phyloP scores from a whole-genome alignment of 2,113 vertebrate genomes.

The Ailurus styani region DNA sequence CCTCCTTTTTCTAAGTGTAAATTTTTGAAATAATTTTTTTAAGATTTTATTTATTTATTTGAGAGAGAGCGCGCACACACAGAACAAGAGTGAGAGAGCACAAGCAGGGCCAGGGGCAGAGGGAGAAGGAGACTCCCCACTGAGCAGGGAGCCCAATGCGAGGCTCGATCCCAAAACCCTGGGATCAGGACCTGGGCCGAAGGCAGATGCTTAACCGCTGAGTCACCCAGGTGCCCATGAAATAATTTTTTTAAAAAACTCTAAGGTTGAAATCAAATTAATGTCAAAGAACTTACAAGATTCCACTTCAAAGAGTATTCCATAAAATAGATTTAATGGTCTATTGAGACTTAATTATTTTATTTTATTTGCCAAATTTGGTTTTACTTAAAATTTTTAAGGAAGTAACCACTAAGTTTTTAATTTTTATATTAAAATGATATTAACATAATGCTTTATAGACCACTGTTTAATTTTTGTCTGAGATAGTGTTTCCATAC shows the following conservation, averaged over 20 bases:
- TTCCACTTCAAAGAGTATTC: not conserved
- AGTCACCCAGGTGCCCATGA: not conserved
- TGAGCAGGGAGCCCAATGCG: no score
- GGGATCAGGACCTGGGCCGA: not conserved
- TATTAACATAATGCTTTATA: not conserved
- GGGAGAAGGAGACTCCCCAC: no score
- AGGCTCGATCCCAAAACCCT: not conserved
- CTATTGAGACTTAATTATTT: not conserved
- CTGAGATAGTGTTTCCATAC: not conserved
- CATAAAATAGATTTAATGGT: not conserved
- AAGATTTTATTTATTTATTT: no score
- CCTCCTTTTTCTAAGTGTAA: not conserved
- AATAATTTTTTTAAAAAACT: not conserved
- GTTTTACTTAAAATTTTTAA: not conserved
- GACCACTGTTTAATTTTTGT: not conserved
- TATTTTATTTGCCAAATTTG: not conserved
- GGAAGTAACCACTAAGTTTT: not conserved
- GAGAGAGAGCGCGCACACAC: no score
- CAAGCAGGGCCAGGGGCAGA: no score
- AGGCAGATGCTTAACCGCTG: not conserved
- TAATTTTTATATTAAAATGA: not conserved
- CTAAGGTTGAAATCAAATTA: not conserved
- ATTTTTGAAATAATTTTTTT: not conserved
- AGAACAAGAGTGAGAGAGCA: no score
- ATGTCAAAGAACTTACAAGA: not conserved